Evolutionary conservation across 2,113 vertebrate genomes (phyloP), one percentile per base, ranked within the genome.

Genomic region (Labrus mixtus): DNA sequence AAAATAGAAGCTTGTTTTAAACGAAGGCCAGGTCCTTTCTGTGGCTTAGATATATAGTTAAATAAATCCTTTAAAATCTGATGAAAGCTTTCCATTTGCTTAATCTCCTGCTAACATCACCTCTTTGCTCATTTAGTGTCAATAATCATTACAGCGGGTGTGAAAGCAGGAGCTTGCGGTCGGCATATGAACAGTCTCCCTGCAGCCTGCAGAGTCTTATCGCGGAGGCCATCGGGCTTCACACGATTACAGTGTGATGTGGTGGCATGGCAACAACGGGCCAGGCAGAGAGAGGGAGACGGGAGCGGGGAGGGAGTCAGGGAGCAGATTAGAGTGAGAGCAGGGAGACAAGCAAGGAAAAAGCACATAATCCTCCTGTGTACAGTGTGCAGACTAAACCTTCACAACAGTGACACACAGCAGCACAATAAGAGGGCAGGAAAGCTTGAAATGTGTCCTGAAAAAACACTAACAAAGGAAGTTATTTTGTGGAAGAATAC

Each of bases 201-300:
- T 66, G 72, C 81, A 86, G 71, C 73, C 83, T 33, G 62, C 66
- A 73, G 41, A 75, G 71, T 69, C 82, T 73, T 90, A 88, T 88
- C 90, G 48, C 10, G 45, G 36, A 69, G 76, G 74, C 81, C 87
- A 91, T 89, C 89, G 56, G 82, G 77, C 85, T 62, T 85, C 75
- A 76, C 68, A 59, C 22, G 15, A 80, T 89, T 81, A 82, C 71
- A 68, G 79, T 78, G 71, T 60, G 69, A 84, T 89, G 87, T 79
- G 83, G 87, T 87, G 73, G 89, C 88, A 89, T 88, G 82, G 88
- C 91, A 90, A 90, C 90, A 88, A 82, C 57, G 10, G 72, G 76
- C 73, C 68, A 43, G 43, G 75, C 70, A 76, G 59, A 76, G 62
- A 61, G 60, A 68, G 58, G 73, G 50, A 72, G 60, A 45, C 39